These are phyloP conservation scores for Naja naja DNA, from an alignment of 2,113 vertebrate species.

Conservation along the genomic window DNA sequence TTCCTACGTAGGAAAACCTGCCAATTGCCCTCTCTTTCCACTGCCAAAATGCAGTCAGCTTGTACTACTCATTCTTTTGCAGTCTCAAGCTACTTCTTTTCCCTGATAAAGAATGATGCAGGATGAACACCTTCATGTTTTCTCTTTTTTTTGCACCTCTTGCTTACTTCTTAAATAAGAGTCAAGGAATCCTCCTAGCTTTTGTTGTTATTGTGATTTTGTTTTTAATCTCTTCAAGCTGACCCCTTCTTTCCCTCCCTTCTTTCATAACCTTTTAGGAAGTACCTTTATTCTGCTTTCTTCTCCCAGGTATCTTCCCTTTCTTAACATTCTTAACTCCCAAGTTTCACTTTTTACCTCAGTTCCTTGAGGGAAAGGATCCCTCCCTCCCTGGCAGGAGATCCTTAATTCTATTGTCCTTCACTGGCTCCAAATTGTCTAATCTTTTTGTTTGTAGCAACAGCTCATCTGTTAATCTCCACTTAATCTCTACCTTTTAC, in stretches of 20 bases:
- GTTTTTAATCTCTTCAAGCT: background rate
- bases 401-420: background rate
- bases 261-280: background rate
- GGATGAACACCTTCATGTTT: background rate
- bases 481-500: background rate
- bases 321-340: background rate
- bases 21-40: background rate
- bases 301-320: background rate
- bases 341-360: background rate
- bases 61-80: background rate
- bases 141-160: background rate
- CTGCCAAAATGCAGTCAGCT: background rate
- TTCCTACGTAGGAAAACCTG: background rate
- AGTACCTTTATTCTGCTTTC: background rate
- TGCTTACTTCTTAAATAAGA: background rate
- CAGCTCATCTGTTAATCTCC: background rate
- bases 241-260: background rate
- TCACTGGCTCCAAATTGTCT: background rate
- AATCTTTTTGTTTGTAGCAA: background rate
- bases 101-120: background rate
- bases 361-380: background rate
- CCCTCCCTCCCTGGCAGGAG: background rate
- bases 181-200: background rate
- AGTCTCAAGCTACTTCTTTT: background rate
- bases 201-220: background rate